Evolutionary conservation across 2,113 vertebrate species (phyloP), one percentile per base, ranked within the genome.

Genomic region (Dicaeum eximium): DNA sequence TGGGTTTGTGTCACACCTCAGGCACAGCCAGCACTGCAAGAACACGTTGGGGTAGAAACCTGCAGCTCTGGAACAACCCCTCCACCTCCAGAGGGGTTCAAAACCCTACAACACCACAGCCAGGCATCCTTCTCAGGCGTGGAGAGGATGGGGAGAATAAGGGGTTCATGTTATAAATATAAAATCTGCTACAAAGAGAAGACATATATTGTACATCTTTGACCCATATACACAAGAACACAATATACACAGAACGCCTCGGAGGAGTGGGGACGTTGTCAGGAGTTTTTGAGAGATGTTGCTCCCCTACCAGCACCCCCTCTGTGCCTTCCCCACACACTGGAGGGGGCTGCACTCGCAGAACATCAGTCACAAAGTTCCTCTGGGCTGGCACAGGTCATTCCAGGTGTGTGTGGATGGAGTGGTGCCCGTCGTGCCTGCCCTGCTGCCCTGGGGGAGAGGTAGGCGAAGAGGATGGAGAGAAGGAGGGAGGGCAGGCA

Each of bases 171-270:
- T 96, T 98, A 98, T 98, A 98, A 98, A 98, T 98, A 98, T 98
- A 98, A 98, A 98, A 97, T 98, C 97, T 98, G 97, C 98, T 98
- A 98, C 98, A 98, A 98, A 97, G 96, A 98, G 95, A 98, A 93
- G 97, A 98, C 97, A 50, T 92, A 95, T 97, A 98, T 97, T 97
- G 97, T 98, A 98, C 98, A 98, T 96, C 97, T 97, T 71, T 96
- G 97, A 98, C 97, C 97, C 98, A 98, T 98, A 98, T 98, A 98
- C 97, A 98, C 98, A 98, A 97, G 97, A 98, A 98, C 98, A 98
- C 97, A 97, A 97, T 98, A 97, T 98, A 98, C 97, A 98, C 97
- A 97, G 96, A 98, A 97, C 69, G 92, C 94, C 97, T 97, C 87
- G 56, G 88, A 89, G 95, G 82, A 90, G 83, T 40, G 60, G 96